These are phyloP conservation scores for Eriosoma lanigerum DNA, from an alignment of 1,140 invertebrate genomes.

Conservation along the genomic window DNA sequence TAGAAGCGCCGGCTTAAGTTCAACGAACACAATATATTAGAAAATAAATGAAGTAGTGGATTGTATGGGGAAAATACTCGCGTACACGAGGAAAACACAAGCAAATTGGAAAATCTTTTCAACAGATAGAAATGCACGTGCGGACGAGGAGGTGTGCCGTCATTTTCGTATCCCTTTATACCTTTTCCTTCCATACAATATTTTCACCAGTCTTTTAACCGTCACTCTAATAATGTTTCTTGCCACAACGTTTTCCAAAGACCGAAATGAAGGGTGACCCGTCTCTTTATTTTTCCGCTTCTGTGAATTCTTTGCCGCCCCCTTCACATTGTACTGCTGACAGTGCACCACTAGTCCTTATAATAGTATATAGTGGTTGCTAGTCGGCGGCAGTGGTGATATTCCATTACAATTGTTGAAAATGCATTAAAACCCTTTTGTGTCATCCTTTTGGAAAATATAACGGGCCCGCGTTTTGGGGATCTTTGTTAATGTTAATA, in stretches of 20 bases:
- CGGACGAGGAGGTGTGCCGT: background rate
- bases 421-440: slow-evolving; percentile 44
- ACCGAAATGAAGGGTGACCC: background rate
- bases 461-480: background rate
- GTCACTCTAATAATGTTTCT: slow-evolving; percentile 44
- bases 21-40: background rate
- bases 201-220: slow-evolving; percentile 32
- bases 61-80: background rate
- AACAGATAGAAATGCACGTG: background rate
- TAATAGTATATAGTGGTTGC: background rate
- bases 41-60: background rate
- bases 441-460: slow-evolving; percentile 13
- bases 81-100: background rate
- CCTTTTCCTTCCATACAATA: slow-evolving; percentile 6
- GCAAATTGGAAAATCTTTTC: background rate
- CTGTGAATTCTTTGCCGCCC: slow-evolving; percentile 7
- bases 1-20: too few species aligned
- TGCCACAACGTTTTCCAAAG: slow-evolving; percentile 28
- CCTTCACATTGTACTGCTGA: background rate
- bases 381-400: slow-evolving; percentile 1
- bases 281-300: slow-evolving; percentile 49
- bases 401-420: slow-evolving; percentile 48
- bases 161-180: slow-evolving; percentile 6
- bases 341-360: slow-evolving; percentile 27
- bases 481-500: slow-evolving; percentile 8